These are phyloP conservation scores for Erythrolamprus reginae DNA, from an alignment of 2,113 vertebrate species.

Conservation along the genomic window DNA sequence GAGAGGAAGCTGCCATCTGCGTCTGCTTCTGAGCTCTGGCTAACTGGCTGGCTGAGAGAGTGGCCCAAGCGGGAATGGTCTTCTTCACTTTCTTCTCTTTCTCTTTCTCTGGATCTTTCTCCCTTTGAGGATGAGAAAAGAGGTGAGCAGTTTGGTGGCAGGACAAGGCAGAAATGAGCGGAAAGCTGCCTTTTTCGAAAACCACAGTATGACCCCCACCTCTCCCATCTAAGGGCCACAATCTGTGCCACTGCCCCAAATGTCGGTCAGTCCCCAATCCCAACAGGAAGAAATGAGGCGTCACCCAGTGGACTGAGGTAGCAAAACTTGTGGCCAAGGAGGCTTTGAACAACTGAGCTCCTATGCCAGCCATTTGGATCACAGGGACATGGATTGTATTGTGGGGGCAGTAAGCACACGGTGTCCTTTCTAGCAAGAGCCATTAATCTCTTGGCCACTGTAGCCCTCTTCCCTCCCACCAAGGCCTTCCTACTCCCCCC, in stretches of 20 bases:
- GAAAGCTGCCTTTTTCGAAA: background rate
- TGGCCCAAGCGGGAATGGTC: constrained; percentile 94
- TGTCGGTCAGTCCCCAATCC: background rate
- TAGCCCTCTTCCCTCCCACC: no score
- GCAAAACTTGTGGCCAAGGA: background rate
- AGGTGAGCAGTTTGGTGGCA: background rate
- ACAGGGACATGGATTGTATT: background rate
- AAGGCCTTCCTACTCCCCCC: background rate
- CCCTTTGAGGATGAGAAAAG: constrained; percentile 58
- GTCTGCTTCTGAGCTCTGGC: constrained; percentile 81
- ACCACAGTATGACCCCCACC: background rate
- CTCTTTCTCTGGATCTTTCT: constrained; percentile 84
- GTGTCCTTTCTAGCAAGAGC: background rate
- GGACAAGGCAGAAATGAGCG: background rate
- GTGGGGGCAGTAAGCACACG: background rate
- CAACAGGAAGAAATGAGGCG: background rate
- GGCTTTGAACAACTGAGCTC: background rate
- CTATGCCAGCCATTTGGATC: background rate
- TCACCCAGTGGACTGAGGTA: background rate
- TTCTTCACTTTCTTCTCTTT: constrained; percentile 94
- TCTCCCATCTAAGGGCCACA: background rate
- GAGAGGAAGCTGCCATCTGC: constrained; percentile 79
- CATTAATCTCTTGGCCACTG: background rate
- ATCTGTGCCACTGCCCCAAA: background rate
- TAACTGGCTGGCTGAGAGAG: constrained; percentile 83